phyloP scores from a whole-genome alignment of 2,797 vertebrate genomes.

The Muscicapa striata region DNA sequence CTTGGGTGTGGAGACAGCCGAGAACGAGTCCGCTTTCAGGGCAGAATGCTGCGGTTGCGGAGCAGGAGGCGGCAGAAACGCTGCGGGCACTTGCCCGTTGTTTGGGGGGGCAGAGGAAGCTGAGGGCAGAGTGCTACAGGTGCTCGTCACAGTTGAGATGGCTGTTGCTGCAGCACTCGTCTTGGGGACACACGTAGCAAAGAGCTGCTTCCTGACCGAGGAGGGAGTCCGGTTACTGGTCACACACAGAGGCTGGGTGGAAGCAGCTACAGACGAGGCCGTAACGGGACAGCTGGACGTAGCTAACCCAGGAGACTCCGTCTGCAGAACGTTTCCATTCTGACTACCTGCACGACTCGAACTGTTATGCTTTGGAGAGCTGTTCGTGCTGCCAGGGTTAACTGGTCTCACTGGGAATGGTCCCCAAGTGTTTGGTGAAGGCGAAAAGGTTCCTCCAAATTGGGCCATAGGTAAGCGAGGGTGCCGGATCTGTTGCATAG shows the following conservation, averaged over 20 bases:
- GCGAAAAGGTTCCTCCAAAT: slow-evolving; percentile 95
- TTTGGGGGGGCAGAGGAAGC: slow-evolving; percentile 81
- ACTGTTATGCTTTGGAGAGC: slow-evolving; percentile 95
- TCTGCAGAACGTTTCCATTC: slow-evolving; percentile 76
- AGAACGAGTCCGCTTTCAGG: slow-evolving; percentile 84
- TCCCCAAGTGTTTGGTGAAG: slow-evolving; percentile 95
- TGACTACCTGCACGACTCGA: slow-evolving; percentile 73
- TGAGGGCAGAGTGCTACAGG: slow-evolving; percentile 76
- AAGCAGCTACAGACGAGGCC: slow-evolving; percentile 78
- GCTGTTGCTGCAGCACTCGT: slow-evolving; percentile 78
- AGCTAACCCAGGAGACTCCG: slow-evolving; percentile 81
- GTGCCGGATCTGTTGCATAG: slow-evolving; percentile 98
- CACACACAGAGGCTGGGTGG: slow-evolving; percentile 81
- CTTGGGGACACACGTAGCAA: slow-evolving; percentile 86
- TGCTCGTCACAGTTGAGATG: slow-evolving; percentile 77
- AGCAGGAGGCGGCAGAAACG: slow-evolving; percentile 70
- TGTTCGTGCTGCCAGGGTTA: slow-evolving; percentile 93
- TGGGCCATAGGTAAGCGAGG: slow-evolving; percentile 97
- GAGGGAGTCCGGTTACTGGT: slow-evolving; percentile 87
- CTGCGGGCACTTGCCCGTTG: slow-evolving; percentile 75
- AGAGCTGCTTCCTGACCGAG: slow-evolving; percentile 94
- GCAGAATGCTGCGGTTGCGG: slow-evolving; percentile 78
- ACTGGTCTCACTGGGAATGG: slow-evolving; percentile 97
- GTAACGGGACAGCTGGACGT: slow-evolving; percentile 78
- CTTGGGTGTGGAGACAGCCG: slow-evolving; percentile 79